Base-by-base conservation (phyloP, 2,113 vertebrate genomes). In the Pholis gunnellus region DNA sequence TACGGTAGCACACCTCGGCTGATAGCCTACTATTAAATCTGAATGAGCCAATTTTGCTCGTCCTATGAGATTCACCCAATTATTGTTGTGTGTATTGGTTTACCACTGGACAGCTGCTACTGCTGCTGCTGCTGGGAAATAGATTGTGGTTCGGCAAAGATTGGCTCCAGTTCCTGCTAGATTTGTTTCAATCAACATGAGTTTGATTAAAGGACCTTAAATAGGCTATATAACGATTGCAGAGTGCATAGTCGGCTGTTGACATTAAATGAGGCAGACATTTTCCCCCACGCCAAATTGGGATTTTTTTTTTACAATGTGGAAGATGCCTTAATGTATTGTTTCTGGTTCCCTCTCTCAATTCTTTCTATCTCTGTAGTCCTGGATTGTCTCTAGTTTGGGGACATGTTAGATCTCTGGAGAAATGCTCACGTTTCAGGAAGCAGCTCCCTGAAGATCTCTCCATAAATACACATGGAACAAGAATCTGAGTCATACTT, bases 1-100 rank as follows among this genome's bases (percentile, higher is more conserved):
- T 75, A 79, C 48, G 3, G 75, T 61, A 18, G 65, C 75, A 64
- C 85, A 88, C 82, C 81, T 81, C 75, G 10, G 48, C 77, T 71
- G 75, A 83, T 81, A 22, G 42, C 79, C 78, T 75, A 54, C 81
- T 82, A 79, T 75, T 89, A 88, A 86, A 92, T 92, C 90, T 84
- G 87, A 88, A 88, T 75, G 76, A 90, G 85, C 75, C 85, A 84
- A 87, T 90, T 86, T 82, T 60, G 68, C 59, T 78, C 87, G 56
- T 89, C 87, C 87, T 83, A 84, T 84, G 83, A 94, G 85, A 82
- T 85, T 69, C 78, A 71, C 50, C 78, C 82, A 87, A 87, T 93
- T 86, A 89, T 79, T 68, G 86, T 78, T 79, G 54, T 84, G 88
- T 71, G 86, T 84, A 78, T 92, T 87, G 83, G 85, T 88, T 87